Evolutionary conservation across 2,113 vertebrate species (phyloP).

Genomic region (Hydropotes inermis): DNA sequence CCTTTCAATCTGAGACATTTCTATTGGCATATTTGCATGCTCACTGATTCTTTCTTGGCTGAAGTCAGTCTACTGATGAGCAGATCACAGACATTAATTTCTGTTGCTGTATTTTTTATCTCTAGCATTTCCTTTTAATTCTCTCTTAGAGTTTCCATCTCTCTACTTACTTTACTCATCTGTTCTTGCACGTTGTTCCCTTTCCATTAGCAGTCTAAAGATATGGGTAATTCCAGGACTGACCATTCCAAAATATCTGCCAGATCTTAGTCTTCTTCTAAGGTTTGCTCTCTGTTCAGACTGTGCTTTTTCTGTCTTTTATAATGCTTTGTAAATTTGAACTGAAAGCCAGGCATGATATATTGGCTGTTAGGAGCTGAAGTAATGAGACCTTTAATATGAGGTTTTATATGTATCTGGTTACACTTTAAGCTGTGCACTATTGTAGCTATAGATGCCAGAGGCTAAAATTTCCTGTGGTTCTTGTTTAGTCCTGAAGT

Average conservation of each 20-base stretch:
- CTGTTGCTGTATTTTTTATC: background rate
- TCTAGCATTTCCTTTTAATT: background rate
- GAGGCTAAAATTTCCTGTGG: background rate
- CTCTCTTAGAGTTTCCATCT: background rate
- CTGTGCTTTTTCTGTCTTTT: background rate
- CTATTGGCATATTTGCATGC: background rate
- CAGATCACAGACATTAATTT: background rate
- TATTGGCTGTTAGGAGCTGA: background rate
- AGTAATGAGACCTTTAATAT: background rate
- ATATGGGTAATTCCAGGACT: background rate
- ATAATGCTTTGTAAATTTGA: background rate
- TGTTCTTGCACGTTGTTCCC: background rate
- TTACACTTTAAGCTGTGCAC: background rate
- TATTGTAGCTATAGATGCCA: background rate
- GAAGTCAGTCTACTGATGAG: background rate
- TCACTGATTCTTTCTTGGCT: background rate
- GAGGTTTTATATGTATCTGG: background rate
- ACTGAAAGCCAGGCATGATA: background rate
- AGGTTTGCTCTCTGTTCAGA: background rate
- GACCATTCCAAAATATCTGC: background rate
- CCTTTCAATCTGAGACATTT: background rate
- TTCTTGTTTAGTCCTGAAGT: accelerated
- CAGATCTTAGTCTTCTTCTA: background rate
- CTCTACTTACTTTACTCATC: background rate
- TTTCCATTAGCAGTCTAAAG: background rate